Base-by-base conservation (phyloP, 2,797 vertebrate genomes). In the Acanthis flammea region DNA sequence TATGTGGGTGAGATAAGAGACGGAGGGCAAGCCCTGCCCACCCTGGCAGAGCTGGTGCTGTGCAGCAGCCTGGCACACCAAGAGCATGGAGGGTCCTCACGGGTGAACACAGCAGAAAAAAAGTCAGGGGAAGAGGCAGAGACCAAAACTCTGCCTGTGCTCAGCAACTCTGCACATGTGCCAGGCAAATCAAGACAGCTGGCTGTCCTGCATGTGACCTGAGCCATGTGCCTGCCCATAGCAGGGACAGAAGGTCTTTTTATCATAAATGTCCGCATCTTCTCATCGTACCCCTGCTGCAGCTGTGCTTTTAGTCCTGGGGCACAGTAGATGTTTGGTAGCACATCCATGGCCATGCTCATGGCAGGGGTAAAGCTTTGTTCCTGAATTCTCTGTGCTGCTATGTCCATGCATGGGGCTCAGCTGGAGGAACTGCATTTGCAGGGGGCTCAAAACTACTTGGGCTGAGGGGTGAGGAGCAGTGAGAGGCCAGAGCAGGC, bases 31-130 rank as follows among this genome's bases (percentile, higher is more conserved):
- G 10, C 73, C 61, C 78, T 86, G 70, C 63, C 48, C 44, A 23
- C 25, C 19, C 5, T 0, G 0, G 33, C 8, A 5, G 31, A 75
- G 53, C 51, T 62, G 55, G 6, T 1, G 3, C 63, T 25, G 22
- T 31, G 31, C 7, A 23, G 58, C 76, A 75, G 48, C 50, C 42
- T 41, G 35, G 28, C n/a, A 76, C 0, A 0, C 39, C 0, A 1
- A 62, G 44, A 60, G 33, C 31, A 16, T 0, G 1, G 19, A 68
- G 30, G 6, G 14, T 65, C 45, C 65, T 47, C 58, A 41, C 14
- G 8, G 4, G 33, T 58, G 63, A 57, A 11, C 3, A 19, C 4
- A 6, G 42, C 39, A 72, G 45, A 37, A 9, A 60, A 33, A 23
- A 19, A 48, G 53, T n/a, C 37, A 21, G 60, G 30, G 53, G 23